These are phyloP conservation scores for Theristicus caerulescens DNA, from an alignment of 2,113 vertebrate species.

Conservation along the genomic window DNA sequence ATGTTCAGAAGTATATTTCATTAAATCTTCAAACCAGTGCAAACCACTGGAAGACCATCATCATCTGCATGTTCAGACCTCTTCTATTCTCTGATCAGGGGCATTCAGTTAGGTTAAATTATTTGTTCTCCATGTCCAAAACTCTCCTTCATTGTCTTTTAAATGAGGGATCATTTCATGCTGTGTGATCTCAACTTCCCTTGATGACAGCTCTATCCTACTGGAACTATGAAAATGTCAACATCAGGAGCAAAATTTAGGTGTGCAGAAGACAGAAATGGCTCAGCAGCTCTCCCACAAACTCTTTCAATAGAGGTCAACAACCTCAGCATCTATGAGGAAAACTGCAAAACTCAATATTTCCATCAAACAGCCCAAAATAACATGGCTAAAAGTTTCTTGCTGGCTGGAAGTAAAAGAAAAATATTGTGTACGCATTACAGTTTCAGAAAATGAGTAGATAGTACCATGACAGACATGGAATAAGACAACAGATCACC, in stretches of 20 bases:
- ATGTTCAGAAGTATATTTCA: neutral
- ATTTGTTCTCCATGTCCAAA: neutral
- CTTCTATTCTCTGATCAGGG: neutral
- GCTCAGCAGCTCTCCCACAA: conserved; percentile 23
- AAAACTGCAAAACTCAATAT: neutral
- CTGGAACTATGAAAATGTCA: conserved; percentile 58
- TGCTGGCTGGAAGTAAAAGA: neutral
- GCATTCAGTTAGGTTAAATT: neutral
- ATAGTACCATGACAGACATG: neutral
- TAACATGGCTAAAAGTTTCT: neutral
- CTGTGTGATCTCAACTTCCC: conserved; percentile 49
- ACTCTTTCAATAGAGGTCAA: conserved; percentile 40
- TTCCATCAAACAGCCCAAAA: conserved; percentile 16
- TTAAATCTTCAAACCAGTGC: neutral
- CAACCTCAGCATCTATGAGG: neutral
- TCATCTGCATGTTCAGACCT: neutral
- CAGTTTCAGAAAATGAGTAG: neutral
- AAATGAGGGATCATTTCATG: conserved; percentile 33
- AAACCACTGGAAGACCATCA: neutral
- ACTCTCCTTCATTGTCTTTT: neutral
- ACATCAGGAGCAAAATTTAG: conserved; percentile 45
- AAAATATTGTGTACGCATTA: neutral
- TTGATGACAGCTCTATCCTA: conserved; percentile 52
- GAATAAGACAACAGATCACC: neutral
- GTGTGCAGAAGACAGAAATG: conserved; percentile 43